These are phyloP conservation scores for Thymelicus acteon DNA, from an alignment of 2,888 invertebrate species.

Conservation along the genomic window DNA sequence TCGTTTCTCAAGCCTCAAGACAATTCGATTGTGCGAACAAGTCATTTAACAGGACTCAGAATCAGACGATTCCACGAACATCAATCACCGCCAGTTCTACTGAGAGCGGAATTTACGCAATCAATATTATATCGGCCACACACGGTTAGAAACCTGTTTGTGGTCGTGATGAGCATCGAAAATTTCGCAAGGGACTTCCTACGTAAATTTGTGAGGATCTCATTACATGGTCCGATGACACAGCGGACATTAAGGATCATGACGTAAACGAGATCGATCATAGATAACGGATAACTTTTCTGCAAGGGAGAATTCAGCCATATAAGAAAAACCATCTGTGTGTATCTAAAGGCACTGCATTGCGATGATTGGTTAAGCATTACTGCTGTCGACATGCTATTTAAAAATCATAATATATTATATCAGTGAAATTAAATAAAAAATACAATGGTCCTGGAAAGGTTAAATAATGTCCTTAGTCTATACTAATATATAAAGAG, in stretches of 20 bases:
- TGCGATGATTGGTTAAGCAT: too few relatives aligned
- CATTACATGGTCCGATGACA: conserved; percentile 16
- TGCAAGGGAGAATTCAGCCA: neutral
- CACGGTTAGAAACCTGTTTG: conserved; percentile 36
- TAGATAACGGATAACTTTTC: neutral
- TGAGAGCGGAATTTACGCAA: conserved; percentile 37
- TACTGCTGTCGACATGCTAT: too few relatives aligned
- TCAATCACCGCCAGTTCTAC: conserved; percentile 26
- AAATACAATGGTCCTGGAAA: too few relatives aligned
- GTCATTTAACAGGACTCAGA: conserved; percentile 25
- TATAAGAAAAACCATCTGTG: neutral
- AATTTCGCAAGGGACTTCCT: conserved; percentile 39
- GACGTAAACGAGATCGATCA: neutral
- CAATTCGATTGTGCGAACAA: conserved; percentile 35
- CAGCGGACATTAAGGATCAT: conserved; percentile 15
- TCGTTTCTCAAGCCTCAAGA: conserved; percentile 38
- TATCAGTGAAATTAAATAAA: too few relatives aligned
- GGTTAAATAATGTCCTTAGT: too few relatives aligned
- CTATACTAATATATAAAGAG: too few relatives aligned
- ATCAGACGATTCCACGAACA: conserved; percentile 18
- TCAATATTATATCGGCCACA: conserved; percentile 38
- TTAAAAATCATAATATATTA: too few relatives aligned
- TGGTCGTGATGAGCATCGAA: conserved; percentile 36
- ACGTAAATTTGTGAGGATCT: conserved; percentile 18
- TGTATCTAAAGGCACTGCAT: too few relatives aligned